A percentile compares a stretch with the other conserved stretches of the same genome.
These are phyloP conservation scores for Jaculus jaculus DNA, from an alignment of 2,113 vertebrate species.

Conservation along the genomic window DNA sequence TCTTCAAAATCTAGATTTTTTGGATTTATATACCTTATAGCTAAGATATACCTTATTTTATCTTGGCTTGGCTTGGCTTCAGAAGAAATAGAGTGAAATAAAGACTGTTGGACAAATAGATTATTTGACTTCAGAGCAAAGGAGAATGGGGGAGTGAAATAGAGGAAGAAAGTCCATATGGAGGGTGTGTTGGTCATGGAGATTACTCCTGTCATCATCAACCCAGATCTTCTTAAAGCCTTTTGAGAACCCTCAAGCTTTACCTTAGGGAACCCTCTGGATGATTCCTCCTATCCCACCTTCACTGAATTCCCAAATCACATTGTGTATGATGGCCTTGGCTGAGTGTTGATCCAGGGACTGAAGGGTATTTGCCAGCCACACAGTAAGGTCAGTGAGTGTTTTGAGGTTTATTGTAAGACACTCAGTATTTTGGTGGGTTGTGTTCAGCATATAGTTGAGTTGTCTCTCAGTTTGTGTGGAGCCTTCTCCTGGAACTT, in stretches of 20 bases:
- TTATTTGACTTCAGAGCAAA: background rate
- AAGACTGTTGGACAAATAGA: background rate
- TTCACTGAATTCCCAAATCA: background rate
- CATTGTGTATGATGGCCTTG: background rate
- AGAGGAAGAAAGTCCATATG: background rate
- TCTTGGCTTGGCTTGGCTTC: constrained; percentile 22
- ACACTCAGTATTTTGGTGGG: background rate
- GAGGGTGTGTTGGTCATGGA: background rate
- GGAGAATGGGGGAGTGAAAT: background rate
- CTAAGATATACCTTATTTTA: constrained; percentile 39
- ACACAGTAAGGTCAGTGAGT: background rate
- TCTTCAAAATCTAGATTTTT: constrained; percentile 1
- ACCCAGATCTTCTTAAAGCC: background rate
- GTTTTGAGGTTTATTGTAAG: background rate
- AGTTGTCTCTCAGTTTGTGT: background rate
- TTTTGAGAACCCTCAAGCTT: background rate
- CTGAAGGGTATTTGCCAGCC: background rate
- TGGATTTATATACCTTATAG: background rate
- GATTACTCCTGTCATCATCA: background rate
- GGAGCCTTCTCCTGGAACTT: background rate
- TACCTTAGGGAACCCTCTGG: background rate
- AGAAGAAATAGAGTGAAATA: constrained; percentile 38
- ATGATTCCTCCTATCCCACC: background rate
- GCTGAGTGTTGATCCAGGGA: background rate
- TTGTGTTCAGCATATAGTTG: background rate